phyloP scores from a whole-genome alignment of 2,113 vertebrate species.

The Procapra przewalskii region DNA sequence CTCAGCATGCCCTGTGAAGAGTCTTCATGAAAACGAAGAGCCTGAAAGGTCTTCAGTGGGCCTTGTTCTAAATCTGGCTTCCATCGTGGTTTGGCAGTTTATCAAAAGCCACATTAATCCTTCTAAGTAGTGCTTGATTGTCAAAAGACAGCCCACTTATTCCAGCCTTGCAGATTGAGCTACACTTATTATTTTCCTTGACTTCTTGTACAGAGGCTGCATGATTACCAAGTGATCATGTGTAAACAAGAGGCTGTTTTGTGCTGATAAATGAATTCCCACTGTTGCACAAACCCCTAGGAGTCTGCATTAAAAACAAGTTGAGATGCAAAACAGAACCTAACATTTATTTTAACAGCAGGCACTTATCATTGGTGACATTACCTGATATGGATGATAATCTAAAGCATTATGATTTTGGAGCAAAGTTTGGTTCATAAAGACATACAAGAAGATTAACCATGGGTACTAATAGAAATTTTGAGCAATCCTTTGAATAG shows the following conservation, averaged over 20 bases:
- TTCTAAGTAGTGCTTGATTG: conserved; percentile 46
- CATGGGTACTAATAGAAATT: conserved; percentile 62
- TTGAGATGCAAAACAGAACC: conserved; percentile 68
- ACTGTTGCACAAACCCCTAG: conserved; percentile 67
- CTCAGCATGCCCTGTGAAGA: conserved; percentile 28
- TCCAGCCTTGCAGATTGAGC: conserved; percentile 36
- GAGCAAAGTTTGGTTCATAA: conserved; percentile 71
- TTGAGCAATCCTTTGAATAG: conserved; percentile 58
- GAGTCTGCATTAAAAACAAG: conserved; percentile 75
- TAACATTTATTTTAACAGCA: conserved; percentile 77
- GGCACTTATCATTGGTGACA: conserved; percentile 71
- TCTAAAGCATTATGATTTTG: conserved; percentile 67
- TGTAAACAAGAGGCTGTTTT: conserved; percentile 74
- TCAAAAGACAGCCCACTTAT: conserved; percentile 26
- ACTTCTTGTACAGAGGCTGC: conserved; percentile 50
- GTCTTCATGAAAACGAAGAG: conserved; percentile 59
- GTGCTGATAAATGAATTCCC: conserved; percentile 75
- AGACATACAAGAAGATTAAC: conserved; percentile 65
- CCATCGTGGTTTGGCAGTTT: conserved; percentile 58
- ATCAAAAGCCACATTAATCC: conserved; percentile 59
- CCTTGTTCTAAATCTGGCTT: conserved; percentile 56
- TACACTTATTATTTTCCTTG: conserved; percentile 63
- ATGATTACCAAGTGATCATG: conserved; percentile 69
- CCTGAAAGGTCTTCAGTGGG: conserved; percentile 12
- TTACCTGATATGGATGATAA: conserved; percentile 69